Evolutionary conservation across 2,888 invertebrate species (phyloP).

Genomic region (Diogma glabrata): DNA sequence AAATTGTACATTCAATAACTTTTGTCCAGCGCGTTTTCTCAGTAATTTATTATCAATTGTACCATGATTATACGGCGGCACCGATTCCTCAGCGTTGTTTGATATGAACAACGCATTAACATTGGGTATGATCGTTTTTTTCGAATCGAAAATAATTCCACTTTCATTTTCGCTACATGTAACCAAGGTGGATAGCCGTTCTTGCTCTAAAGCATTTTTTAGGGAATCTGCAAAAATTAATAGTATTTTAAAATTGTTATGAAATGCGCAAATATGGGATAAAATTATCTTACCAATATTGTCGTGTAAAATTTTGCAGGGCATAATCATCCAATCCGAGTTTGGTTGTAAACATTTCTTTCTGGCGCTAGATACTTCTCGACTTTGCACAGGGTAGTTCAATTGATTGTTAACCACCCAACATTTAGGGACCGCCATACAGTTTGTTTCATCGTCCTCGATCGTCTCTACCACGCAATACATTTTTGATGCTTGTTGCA

Average conservation of each 20-base stretch:
- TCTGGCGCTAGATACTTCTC: not conserved
- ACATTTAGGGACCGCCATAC: not conserved
- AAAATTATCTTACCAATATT: not conserved
- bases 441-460: not conserved
- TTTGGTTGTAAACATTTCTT: not conserved
- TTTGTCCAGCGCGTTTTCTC: too few relatives aligned
- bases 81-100: not conserved
- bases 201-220: not conserved
- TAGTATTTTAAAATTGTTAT: not conserved
- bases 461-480: slow-evolving; percentile 1
- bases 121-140: not conserved
- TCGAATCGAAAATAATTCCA: too few relatives aligned
- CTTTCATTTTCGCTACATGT: not conserved
- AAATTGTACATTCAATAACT: too few relatives aligned
- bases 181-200: not conserved
- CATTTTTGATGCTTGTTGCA: not conserved
- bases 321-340: not conserved
- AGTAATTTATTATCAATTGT: not conserved
- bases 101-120: not conserved
- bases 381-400: not conserved
- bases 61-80: not conserved
- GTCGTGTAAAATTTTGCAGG: not conserved
- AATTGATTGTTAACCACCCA: not conserved
- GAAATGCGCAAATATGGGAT: not conserved
- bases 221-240: not conserved